phyloP scores from a whole-genome alignment of 2,888 invertebrate genomes.

The Zaprionus lineosus region DNA sequence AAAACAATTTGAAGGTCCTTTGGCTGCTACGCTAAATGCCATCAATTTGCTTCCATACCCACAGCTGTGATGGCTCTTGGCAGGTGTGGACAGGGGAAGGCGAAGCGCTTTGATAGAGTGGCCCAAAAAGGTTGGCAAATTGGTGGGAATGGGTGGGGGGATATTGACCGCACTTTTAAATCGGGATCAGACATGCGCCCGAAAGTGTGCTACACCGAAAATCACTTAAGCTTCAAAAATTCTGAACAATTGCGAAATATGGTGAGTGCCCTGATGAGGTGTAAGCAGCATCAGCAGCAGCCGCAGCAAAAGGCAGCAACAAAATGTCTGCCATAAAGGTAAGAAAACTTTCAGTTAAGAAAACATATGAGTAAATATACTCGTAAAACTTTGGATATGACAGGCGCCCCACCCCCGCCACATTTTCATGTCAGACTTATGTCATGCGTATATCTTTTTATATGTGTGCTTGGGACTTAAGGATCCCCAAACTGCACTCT shows the following conservation, averaged over 20 bases:
- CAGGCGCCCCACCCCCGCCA: not conserved
- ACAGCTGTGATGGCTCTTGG: not conserved
- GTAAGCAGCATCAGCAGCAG: conserved; percentile 16
- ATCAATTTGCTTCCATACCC: conserved; percentile 39
- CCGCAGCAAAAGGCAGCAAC: conserved; percentile 16
- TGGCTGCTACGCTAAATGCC: conserved; percentile 45
- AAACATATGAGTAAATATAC: conserved; percentile 35
- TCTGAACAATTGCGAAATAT: conserved; percentile 53
- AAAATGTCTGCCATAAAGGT: conserved; percentile 40
- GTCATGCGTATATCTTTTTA: conserved; percentile 9
- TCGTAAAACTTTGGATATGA: conserved; percentile 49
- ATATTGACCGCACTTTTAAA: conserved; percentile 30
- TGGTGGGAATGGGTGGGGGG: not conserved
- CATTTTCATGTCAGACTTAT: not conserved
- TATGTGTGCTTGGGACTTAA: conserved; percentile 6
- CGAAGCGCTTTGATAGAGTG: not conserved
- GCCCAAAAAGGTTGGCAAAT: too few species aligned
- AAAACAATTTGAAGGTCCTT: conserved; percentile 42
- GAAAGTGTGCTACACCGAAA: conserved; percentile 66
- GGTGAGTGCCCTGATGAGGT: conserved; percentile 42
- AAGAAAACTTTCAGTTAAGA: conserved; percentile 56
- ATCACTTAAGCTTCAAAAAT: conserved; percentile 68
- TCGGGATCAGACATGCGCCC: conserved; percentile 23
- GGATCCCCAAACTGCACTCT: not conserved
- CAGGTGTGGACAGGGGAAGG: too few species aligned